Percentiles rank a stretch among this genome's conserved stretches.
Evolutionary conservation across 2,888 invertebrate genomes (phyloP).

Genomic region (Tenthredo livida): DNA sequence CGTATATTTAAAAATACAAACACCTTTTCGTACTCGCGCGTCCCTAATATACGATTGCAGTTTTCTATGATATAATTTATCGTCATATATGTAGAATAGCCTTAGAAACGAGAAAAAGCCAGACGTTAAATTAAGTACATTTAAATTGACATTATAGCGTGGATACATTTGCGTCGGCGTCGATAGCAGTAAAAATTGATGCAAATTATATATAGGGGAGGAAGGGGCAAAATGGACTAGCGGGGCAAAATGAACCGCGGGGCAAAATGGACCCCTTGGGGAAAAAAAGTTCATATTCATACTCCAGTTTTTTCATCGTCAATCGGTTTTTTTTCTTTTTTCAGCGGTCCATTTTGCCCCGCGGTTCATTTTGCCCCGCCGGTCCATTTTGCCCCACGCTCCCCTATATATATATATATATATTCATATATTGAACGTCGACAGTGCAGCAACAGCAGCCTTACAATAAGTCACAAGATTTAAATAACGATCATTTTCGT

Average conservation of each 20-base stretch:
- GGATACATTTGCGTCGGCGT: constrained; percentile 47
- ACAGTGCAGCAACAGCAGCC: neutral
- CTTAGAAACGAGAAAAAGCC: neutral
- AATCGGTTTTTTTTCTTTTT: no score
- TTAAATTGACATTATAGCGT: constrained; percentile 21
- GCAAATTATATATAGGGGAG: no score
- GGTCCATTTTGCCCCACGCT: no score
- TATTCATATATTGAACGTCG: neutral
- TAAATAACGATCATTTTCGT: neutral
- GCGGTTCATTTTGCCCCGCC: no score
- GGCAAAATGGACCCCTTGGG: no score
- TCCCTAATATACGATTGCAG: neutral
- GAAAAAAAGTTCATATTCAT: no score
- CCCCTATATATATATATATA: no score
- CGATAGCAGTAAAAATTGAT: constrained; percentile 41
- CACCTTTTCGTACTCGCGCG: neutral
- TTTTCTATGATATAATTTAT: neutral
- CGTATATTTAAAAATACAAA: neutral
- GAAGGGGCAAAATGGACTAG: no score
- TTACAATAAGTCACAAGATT: neutral
- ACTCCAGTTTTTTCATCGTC: no score
- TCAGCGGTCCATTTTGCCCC: no score
- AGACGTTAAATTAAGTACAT: constrained; percentile 46
- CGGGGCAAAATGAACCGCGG: no score
- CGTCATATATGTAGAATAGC: neutral